Percentiles rank a stretch among this genome's conserved stretches.
Conservation (phyloP, 1,140 invertebrate genomes). For the Drosophila ohnishii region DNA sequence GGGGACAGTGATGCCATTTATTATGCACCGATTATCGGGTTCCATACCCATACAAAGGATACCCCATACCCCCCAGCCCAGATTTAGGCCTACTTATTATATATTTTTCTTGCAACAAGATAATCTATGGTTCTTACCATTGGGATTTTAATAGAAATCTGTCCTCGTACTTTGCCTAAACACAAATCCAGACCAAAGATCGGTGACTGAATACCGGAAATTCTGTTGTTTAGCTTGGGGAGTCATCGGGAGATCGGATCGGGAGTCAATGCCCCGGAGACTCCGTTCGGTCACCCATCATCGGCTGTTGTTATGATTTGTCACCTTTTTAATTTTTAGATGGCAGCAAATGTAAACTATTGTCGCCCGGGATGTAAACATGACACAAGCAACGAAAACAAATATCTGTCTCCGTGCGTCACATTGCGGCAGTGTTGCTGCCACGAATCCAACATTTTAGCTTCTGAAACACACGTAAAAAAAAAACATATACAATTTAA, state of each 20-base stretch:
- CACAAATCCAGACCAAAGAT: background rate
- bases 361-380: conserved; percentile 71
- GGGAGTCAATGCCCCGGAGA: conserved; percentile 3
- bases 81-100: background rate
- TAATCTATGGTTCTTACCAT: too few relatives aligned
- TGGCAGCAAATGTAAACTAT: conserved; percentile 75
- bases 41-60: background rate
- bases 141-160: background rate
- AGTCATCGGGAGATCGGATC: too few relatives aligned
- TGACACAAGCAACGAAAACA: conserved; percentile 61
- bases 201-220: conserved; percentile 1
- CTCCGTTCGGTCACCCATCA: conserved; percentile 3
- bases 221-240: background rate
- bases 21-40: conserved; percentile 67
- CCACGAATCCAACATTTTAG: conserved; percentile 2
- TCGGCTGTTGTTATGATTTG: conserved; percentile 70
- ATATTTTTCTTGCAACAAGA: background rate
- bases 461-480: background rate
- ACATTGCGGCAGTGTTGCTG: conserved; percentile 33
- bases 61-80: background rate
- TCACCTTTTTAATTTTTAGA: conserved; percentile 74
- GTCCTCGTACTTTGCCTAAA: background rate
- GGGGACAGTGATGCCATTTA: conserved; percentile 81
- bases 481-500: background rate
- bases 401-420: conserved; percentile 53